phyloP scores from a whole-genome alignment of 1,140 invertebrate genomes.

The Fopius arisanus region DNA sequence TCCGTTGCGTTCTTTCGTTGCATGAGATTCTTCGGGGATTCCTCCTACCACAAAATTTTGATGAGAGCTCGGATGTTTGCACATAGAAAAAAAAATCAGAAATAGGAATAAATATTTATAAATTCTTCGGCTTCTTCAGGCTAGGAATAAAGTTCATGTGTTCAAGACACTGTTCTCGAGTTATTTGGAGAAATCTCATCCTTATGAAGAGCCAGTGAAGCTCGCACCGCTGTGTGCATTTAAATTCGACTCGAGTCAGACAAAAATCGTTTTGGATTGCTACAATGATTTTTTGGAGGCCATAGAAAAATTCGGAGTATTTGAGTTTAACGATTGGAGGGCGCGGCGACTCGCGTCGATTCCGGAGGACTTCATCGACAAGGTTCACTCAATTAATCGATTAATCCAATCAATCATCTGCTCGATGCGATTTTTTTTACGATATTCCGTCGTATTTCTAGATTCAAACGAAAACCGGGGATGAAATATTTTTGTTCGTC shows the following conservation, averaged over 20 bases:
- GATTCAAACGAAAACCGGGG: slow-evolving; percentile 47
- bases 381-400: slow-evolving; percentile 35
- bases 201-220: slow-evolving; percentile 43
- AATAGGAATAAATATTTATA: too few species aligned
- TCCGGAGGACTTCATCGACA: slow-evolving; percentile 46
- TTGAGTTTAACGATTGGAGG: slow-evolving; percentile 45
- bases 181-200: slow-evolving; percentile 48
- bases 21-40: too few species aligned
- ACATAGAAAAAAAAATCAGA: too few species aligned
- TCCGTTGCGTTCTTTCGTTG: too few species aligned
- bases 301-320: slow-evolving; percentile 49
- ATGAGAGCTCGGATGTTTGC: too few species aligned
- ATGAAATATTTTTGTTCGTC: slow-evolving; percentile 50
- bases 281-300: slow-evolving; percentile 30
- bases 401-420: background rate
- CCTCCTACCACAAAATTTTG: too few species aligned
- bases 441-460: slow-evolving; percentile 18
- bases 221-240: slow-evolving; percentile 47
- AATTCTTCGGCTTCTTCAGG: slow-evolving; percentile 43
- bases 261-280: slow-evolving; percentile 37
- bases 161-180: slow-evolving; percentile 45
- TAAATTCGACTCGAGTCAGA: slow-evolving; percentile 44
- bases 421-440: background rate
- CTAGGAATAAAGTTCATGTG: slow-evolving; percentile 51
- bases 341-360: slow-evolving; percentile 45